Conservation (phyloP, 2,113 vertebrate species). For the Propithecus coquereli region DNA sequence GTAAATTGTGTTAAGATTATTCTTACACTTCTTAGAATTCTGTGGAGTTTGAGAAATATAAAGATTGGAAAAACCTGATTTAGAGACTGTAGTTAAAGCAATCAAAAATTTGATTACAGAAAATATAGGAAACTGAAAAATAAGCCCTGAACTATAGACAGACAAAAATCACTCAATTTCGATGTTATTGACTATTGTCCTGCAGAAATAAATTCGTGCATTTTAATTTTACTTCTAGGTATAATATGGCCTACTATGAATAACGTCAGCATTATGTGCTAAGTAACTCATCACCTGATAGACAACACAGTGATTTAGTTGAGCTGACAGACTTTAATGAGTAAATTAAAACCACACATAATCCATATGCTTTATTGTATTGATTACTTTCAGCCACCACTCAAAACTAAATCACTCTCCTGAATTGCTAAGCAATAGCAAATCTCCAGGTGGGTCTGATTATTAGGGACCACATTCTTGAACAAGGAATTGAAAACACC, state of each 20-base stretch:
- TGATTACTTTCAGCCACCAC: background rate
- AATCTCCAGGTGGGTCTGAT: background rate
- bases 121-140: background rate
- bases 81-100: background rate
- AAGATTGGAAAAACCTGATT: background rate
- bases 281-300: background rate
- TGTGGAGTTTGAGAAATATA: background rate
- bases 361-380: background rate
- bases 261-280: background rate
- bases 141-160: background rate
- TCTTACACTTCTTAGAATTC: background rate
- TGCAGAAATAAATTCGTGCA: background rate
- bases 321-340: background rate
- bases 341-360: background rate
- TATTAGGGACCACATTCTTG: background rate
- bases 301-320: background rate
- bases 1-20: background rate
- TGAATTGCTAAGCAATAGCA: background rate
- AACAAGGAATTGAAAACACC: background rate
- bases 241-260: background rate
- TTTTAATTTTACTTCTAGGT: background rate
- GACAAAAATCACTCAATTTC: background rate
- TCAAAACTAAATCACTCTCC: background rate
- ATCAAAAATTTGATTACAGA: background rate
- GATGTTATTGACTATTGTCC: background rate